Percentiles rank a stretch among this genome's conserved stretches.
phyloP scores from a whole-genome alignment of 2,888 invertebrate species.

The Lomographa bimaculata region DNA sequence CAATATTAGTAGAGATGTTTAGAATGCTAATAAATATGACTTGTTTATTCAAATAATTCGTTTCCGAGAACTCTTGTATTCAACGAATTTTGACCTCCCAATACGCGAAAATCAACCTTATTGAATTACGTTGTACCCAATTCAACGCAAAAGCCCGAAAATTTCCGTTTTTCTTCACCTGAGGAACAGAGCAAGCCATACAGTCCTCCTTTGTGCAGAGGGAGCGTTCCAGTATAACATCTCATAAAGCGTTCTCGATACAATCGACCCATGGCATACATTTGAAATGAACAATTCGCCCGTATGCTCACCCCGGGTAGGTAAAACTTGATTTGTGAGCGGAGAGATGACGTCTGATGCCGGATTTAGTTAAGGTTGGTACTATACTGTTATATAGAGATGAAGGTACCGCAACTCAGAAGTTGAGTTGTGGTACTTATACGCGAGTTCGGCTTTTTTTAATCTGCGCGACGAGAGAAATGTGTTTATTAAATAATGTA shows the following conservation, averaged over 20 bases:
- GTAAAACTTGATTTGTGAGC: conserved; percentile 46
- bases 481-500: no score
- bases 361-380: conserved; percentile 44
- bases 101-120: not conserved
- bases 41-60: no score
- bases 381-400: no score
- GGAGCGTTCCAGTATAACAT: conserved; percentile 12
- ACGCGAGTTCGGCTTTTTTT: no score
- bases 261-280: conserved; percentile 24
- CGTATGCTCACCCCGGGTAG: conserved; percentile 34
- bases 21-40: no score
- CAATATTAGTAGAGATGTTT: no score
- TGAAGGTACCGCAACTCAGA: no score
- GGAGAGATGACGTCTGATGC: conserved; percentile 31
- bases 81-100: no score
- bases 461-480: no score
- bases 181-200: conserved; percentile 3
- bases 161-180: conserved; percentile 7
- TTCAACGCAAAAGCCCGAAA: conserved; percentile 3
- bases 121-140: conserved; percentile 7
- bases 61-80: no score
- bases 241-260: conserved; percentile 13
- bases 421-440: no score
- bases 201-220: conserved; percentile 6
- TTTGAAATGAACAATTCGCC: conserved; percentile 32